Conservation (phyloP, 2,113 vertebrate genomes). For the Riparia riparia region DNA sequence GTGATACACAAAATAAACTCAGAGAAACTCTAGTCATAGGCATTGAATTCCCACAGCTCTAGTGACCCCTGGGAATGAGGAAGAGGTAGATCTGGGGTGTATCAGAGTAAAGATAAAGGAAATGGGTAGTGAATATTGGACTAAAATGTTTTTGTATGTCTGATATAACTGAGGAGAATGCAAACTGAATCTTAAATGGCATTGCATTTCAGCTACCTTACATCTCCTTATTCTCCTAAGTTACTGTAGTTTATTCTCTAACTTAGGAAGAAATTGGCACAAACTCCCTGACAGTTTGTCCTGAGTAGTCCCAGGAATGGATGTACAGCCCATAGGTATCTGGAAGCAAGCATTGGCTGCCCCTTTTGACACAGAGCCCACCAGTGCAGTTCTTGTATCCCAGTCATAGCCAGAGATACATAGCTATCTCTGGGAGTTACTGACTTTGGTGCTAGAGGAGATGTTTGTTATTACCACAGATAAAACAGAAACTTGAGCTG, state of each 20-base stretch:
- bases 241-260: neutral
- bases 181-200: neutral
- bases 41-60: neutral
- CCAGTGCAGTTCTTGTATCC: neutral
- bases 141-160: neutral
- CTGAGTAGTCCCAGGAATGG: neutral
- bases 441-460: neutral
- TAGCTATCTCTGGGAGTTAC: neutral
- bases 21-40: neutral
- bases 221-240: neutral
- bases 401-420: neutral
- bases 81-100: neutral
- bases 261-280: neutral
- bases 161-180: neutral
- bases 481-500: conserved; percentile 6
- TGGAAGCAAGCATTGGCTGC: neutral
- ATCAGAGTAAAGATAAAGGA: neutral
- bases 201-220: neutral
- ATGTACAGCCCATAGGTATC: neutral
- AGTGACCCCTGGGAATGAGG: neutral
- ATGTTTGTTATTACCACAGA: neutral
- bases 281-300: neutral
- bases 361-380: neutral
- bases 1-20: neutral
- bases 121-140: neutral